A percentile compares a stretch with the other conserved stretches of the same genome.
Conservation (phyloP, 2,797 vertebrate species). For the Leptoclinus maculatus region DNA sequence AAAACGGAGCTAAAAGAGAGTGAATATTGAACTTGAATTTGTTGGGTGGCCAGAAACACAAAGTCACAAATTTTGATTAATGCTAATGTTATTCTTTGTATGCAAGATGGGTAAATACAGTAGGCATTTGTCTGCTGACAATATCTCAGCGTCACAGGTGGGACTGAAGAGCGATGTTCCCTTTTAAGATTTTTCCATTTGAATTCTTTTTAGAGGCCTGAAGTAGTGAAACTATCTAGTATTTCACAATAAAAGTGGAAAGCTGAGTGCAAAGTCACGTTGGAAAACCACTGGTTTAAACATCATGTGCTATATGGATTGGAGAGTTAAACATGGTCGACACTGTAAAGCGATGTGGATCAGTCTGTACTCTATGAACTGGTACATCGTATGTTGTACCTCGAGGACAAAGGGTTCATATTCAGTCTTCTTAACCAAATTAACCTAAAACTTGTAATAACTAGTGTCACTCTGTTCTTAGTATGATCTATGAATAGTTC, state of each 20-base stretch:
- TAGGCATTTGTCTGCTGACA: neutral
- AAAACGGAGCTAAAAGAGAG: neutral
- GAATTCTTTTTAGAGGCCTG: neutral
- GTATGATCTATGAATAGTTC: slow-evolving; percentile 52
- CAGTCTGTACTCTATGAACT: slow-evolving; percentile 5
- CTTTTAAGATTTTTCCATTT: neutral
- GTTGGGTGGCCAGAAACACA: neutral
- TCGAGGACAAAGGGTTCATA: slow-evolving; percentile 10
- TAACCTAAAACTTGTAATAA: slow-evolving; percentile 42
- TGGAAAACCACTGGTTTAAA: neutral
- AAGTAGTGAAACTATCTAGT: neutral
- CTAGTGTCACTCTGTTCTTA: slow-evolving; percentile 33
- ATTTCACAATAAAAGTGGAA: slow-evolving; percentile 5
- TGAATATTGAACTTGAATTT: neutral
- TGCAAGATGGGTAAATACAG: neutral
- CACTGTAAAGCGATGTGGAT: neutral
- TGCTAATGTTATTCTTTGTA: neutral
- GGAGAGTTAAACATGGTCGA: neutral
- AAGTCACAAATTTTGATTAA: neutral
- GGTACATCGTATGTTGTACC: neutral
- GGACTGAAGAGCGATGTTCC: neutral
- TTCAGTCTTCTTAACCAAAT: slow-evolving; percentile 39
- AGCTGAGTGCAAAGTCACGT: neutral
- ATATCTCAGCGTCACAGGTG: neutral
- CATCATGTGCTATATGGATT: neutral